A percentile compares a stretch with the other conserved stretches of the same genome.
Conservation (phyloP, 2,888 invertebrate species). For the Netelia melanura region DNA sequence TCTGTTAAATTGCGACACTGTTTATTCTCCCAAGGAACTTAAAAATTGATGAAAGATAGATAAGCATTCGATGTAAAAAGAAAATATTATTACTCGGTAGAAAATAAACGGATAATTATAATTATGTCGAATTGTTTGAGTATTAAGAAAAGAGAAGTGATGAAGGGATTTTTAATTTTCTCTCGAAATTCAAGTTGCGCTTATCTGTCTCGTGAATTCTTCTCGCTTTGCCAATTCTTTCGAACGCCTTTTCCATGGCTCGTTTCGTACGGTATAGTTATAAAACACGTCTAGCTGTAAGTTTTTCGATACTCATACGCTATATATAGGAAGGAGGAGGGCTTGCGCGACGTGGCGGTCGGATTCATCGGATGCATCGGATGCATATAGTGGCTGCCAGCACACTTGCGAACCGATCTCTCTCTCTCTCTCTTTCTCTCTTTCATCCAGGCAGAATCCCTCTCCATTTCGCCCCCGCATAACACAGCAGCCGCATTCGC, state of each 20-base stretch:
- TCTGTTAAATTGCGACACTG: no score
- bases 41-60: background rate
- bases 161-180: background rate
- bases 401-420: constrained; percentile 31
- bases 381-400: constrained; percentile 47
- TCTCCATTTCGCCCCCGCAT: constrained; percentile 81
- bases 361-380: constrained; percentile 52
- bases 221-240: background rate
- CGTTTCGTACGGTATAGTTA: background rate
- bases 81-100: background rate
- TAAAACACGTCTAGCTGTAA: background rate
- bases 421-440: constrained; percentile 29
- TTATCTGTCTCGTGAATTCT: background rate
- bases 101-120: background rate
- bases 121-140: background rate
- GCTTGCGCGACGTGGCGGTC: constrained; percentile 23
- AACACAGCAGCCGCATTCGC: constrained; percentile 81
- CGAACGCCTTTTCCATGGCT: constrained; percentile 8
- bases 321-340: constrained; percentile 14
- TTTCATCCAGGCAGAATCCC: constrained; percentile 44
- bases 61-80: background rate
- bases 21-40: no score
- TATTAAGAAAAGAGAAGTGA: background rate
- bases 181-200: background rate
- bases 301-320: constrained; percentile 38